Conservation (phyloP, 2,888 invertebrate species). For the Agrotis puta region DNA sequence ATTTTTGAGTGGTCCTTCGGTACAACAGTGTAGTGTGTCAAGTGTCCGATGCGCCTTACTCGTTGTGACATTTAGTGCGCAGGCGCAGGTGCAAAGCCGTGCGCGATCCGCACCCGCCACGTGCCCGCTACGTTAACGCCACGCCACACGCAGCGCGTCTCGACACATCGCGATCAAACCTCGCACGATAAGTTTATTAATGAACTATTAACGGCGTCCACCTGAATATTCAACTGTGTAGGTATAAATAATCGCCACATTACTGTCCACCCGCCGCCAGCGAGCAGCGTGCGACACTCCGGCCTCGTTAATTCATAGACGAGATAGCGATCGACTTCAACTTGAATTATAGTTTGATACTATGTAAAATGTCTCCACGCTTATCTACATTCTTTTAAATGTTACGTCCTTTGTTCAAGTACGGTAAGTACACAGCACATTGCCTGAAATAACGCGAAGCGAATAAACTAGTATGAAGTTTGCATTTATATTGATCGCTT, state of each 20-base stretch:
- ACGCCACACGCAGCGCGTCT: slow-evolving; percentile 49
- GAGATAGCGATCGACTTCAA: slow-evolving; percentile 57
- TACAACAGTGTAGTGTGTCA: background rate
- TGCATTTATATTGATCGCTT: slow-evolving; percentile 17
- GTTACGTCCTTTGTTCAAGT: slow-evolving; percentile 57
- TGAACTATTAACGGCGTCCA: slow-evolving; percentile 54
- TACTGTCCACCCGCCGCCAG: slow-evolving; percentile 1
- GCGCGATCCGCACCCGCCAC: slow-evolving; percentile 13
- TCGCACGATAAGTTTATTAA: slow-evolving; percentile 63
- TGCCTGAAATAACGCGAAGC: background rate
- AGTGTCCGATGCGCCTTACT: slow-evolving; percentile 16
- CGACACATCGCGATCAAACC: slow-evolving; percentile 58
- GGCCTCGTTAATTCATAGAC: slow-evolving; percentile 48
- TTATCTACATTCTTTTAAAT: slow-evolving; percentile 60
- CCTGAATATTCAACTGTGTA: slow-evolving; percentile 52
- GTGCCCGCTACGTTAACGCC: slow-evolving; percentile 12
- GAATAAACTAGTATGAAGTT: slow-evolving; percentile 16
- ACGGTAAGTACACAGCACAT: background rate
- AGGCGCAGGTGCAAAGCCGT: slow-evolving; percentile 43
- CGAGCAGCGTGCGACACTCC: slow-evolving; percentile 19
- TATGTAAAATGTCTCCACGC: slow-evolving; percentile 46
- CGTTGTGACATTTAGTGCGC: slow-evolving; percentile 54
- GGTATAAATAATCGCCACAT: slow-evolving; percentile 46
- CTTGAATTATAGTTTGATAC: slow-evolving; percentile 53
- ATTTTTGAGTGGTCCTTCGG: slow-evolving; percentile 28